A percentile compares a stretch with the other conserved stretches of the same genome.
Evolutionary conservation across 2,888 invertebrate genomes (phyloP).

Genomic region (Chouioia cunea): DNA sequence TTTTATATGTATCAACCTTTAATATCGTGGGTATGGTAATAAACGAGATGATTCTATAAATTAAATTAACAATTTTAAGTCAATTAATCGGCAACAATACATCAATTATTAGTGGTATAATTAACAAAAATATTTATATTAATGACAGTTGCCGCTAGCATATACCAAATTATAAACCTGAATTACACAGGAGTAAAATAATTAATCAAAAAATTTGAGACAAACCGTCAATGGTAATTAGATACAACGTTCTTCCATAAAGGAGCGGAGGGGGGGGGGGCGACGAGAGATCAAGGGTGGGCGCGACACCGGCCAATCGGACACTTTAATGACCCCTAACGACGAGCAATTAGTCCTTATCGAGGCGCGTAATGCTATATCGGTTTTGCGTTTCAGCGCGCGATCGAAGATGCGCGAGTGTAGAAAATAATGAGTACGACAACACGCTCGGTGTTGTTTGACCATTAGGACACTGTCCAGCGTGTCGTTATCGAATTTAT

Average conservation of each 20-base stretch:
- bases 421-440: constrained; percentile 39
- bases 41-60: neutral
- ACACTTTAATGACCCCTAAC: constrained; percentile 68
- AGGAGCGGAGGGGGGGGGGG: neutral
- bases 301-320: constrained; percentile 55
- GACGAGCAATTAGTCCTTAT: constrained; percentile 64
- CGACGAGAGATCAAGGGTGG: constrained; percentile 4
- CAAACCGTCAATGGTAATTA: constrained; percentile 22
- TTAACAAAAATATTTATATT: no score
- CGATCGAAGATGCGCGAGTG: constrained; percentile 35
- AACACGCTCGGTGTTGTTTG: constrained; percentile 55
- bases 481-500: constrained; percentile 40
- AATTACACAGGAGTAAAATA: neutral
- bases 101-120: no score
- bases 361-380: constrained; percentile 56
- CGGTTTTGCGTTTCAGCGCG: constrained; percentile 56
- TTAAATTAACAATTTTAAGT: no score
- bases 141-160: no score
- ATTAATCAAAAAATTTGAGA: constrained; percentile 20
- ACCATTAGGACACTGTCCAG: constrained; percentile 53
- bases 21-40: constrained; percentile 15
- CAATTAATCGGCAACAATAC: no score
- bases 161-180: no score
- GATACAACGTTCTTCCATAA: constrained; percentile 19
- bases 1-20: constrained; percentile 1